Percentiles rank a stretch among this genome's conserved stretches.
Evolutionary conservation across 2,888 invertebrate species (phyloP).

Genomic region (Xylophagus ater): DNA sequence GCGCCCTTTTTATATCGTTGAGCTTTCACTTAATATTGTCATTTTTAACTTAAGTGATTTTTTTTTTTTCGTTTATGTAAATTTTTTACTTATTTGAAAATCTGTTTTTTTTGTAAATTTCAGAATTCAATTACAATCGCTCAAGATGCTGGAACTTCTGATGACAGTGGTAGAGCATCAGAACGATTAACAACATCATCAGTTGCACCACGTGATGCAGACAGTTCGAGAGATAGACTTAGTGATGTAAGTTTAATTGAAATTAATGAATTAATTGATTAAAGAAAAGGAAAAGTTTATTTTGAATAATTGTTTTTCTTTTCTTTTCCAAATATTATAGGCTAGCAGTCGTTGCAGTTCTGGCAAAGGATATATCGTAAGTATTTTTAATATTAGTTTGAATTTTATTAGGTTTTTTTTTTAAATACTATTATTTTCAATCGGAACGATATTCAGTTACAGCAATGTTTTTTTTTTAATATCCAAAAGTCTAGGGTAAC

Average conservation of each 20-base stretch:
- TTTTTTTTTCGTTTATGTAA: slow-evolving; percentile 6
- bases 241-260: slow-evolving; percentile 60
- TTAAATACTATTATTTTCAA: neutral
- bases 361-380: slow-evolving; percentile 91
- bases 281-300: neutral
- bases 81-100: slow-evolving; percentile 17
- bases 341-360: slow-evolving; percentile 87
- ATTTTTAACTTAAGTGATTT: neutral
- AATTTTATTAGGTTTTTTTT: neutral
- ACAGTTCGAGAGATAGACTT: slow-evolving; percentile 69
- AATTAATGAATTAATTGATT: neutral
- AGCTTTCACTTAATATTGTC: neutral
- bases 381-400: slow-evolving; percentile 40
- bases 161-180: slow-evolving; percentile 71
- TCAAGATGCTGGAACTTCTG: slow-evolving; percentile 72
- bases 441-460: slow-evolving; percentile 10
- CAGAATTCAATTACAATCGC: slow-evolving; percentile 58
- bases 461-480: too few relatives aligned
- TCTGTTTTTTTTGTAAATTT: slow-evolving; percentile 32
- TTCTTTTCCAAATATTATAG: slow-evolving; percentile 35
- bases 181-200: slow-evolving; percentile 69
- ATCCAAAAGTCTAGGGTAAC: too few relatives aligned
- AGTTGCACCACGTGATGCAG: slow-evolving; percentile 63
- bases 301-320: neutral
- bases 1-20: neutral